Conservation (phyloP, 2,797 vertebrate species). For the Threskiornis aethiopicus region DNA sequence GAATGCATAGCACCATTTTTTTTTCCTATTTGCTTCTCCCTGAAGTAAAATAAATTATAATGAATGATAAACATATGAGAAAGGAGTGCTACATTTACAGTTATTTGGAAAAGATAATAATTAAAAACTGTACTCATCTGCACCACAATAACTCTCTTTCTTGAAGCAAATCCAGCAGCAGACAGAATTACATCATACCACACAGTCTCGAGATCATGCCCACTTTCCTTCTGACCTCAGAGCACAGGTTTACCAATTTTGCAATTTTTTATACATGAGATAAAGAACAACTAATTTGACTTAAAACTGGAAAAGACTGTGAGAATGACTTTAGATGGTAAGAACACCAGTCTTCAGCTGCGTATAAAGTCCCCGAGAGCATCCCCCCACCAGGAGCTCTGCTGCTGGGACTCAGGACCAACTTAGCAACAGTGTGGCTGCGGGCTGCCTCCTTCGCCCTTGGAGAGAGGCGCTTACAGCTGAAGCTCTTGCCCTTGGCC, state of each 20-base stretch:
- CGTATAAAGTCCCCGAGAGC: not conserved
- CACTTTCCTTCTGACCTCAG: not conserved
- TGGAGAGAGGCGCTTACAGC: not conserved
- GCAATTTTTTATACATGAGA: not conserved
- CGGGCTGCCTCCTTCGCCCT: too few species aligned
- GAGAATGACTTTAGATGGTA: not conserved
- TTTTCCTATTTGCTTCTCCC: not conserved
- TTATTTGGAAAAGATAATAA: not conserved
- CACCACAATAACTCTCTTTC: not conserved
- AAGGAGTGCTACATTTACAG: not conserved
- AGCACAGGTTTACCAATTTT: not conserved
- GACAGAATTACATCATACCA: not conserved
- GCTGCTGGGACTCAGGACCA: not conserved
- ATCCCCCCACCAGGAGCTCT: not conserved
- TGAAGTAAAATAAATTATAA: not conserved
- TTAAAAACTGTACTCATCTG: not conserved
- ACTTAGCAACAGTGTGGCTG: too few species aligned
- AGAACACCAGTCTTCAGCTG: not conserved
- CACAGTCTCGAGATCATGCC: not conserved
- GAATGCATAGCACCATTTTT: not conserved
- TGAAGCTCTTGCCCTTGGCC: not conserved
- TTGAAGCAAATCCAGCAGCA: not conserved
- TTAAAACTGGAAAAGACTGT: not conserved
- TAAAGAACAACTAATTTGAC: not conserved
- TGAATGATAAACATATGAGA: not conserved